Conservation (phyloP, 2,113 vertebrate species). For the Hymenochirus boettgeri region DNA sequence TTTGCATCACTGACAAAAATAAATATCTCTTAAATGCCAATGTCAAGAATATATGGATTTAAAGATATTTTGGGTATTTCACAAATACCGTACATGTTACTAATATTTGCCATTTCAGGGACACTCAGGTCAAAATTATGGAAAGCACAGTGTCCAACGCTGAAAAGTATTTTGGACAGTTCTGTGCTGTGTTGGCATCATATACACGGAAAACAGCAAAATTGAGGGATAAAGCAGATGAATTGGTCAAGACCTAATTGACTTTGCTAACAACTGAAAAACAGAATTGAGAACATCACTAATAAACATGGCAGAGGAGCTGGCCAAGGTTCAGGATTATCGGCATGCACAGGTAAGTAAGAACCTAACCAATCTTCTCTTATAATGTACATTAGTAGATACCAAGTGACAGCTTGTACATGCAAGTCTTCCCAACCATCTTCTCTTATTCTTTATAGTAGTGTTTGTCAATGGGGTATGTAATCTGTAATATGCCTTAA, state of each 20-base stretch:
- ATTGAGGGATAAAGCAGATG: slow-evolving; percentile 61
- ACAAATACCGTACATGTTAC: no score
- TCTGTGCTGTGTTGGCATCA: slow-evolving; percentile 61
- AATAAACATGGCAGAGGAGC: slow-evolving; percentile 63
- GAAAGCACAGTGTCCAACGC: slow-evolving; percentile 52
- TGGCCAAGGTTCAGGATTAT: slow-evolving; percentile 74
- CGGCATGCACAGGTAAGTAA: slow-evolving; percentile 72
- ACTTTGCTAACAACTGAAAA: slow-evolving; percentile 55
- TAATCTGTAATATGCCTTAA: no score
- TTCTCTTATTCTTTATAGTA: no score
- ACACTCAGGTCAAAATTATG: slow-evolving; percentile 56
- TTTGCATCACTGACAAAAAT: no score
- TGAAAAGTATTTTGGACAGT: slow-evolving; percentile 62
- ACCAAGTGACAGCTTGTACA: no score
- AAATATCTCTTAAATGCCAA: no score
- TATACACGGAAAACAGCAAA: slow-evolving; percentile 63
- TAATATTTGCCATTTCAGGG: slow-evolving; percentile 36
- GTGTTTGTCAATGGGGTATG: no score
- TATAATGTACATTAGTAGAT: no score
- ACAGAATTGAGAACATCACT: slow-evolving; percentile 52
- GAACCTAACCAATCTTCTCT: no score
- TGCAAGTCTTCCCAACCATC: no score
- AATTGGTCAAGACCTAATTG: slow-evolving; percentile 58
- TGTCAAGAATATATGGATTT: no score
- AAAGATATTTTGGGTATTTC: no score